These are phyloP conservation scores for Apistogramma diplotaenia DNA, from an alignment of 2,113 vertebrate species.

Conservation along the genomic window DNA sequence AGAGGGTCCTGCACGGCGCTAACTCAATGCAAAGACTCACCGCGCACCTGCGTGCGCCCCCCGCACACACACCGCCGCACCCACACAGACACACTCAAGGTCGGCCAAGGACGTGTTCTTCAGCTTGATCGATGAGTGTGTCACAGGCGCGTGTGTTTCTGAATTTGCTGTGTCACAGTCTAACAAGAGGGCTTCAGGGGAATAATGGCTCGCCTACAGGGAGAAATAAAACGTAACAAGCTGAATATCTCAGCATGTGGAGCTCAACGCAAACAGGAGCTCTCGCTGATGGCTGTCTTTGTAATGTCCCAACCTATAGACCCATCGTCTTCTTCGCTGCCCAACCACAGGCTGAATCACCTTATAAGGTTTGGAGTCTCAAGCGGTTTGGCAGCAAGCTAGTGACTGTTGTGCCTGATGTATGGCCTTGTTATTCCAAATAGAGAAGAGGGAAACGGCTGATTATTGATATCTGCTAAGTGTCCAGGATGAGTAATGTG, in stretches of 20 bases:
- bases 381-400: constrained; percentile 19
- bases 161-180: constrained; percentile 49
- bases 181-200: constrained; percentile 36
- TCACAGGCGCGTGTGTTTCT: constrained; percentile 33
- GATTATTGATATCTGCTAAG: constrained; percentile 67
- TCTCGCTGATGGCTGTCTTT: neutral
- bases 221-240: constrained; percentile 26
- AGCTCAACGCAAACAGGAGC: constrained; percentile 21
- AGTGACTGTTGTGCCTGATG: constrained; percentile 48
- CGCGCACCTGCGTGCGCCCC: constrained; percentile 3
- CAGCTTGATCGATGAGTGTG: constrained; percentile 44
- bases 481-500: constrained; percentile 57
- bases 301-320: constrained; percentile 25
- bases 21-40: constrained; percentile 15
- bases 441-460: constrained; percentile 53
- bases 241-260: constrained; percentile 20
- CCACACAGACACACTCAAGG: constrained; percentile 34
- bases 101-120: constrained; percentile 36
- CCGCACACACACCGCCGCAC: neutral
- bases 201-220: neutral
- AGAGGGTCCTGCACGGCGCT: neutral
- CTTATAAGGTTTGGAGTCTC: constrained; percentile 52
- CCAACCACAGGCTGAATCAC: constrained; percentile 15
- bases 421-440: constrained; percentile 62
- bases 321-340: neutral